phyloP scores from a whole-genome alignment of 2,888 invertebrate species.

The Cerceris rybyensis region DNA sequence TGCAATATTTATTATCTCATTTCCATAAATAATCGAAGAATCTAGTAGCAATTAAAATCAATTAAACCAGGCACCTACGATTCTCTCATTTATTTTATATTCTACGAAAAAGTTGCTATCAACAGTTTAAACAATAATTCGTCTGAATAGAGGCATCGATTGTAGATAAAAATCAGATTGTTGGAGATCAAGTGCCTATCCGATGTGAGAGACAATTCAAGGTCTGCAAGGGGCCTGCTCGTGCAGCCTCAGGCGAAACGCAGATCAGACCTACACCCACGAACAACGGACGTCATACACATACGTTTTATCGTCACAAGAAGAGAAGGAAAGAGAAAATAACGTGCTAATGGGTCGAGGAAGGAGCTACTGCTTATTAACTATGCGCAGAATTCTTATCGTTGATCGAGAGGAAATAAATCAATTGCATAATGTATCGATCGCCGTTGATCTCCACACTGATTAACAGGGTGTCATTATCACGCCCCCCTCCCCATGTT shows the following conservation, averaged over 20 bases:
- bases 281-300: conserved; percentile 39
- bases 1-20: no score
- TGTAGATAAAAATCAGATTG: conserved; percentile 23
- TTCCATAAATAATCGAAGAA: no score
- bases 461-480: neutral
- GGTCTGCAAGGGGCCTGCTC: conserved; percentile 58
- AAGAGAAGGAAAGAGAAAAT: conserved; percentile 50
- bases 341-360: conserved; percentile 30
- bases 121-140: neutral
- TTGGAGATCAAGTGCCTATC: conserved; percentile 34
- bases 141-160: conserved; percentile 3
- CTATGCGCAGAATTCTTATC: conserved; percentile 37
- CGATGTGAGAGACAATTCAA: conserved; percentile 50
- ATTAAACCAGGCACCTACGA: no score
- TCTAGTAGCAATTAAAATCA: no score
- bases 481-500: neutral
- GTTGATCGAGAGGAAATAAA: conserved; percentile 29
- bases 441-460: neutral
- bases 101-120: neutral
- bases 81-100: no score
- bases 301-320: conserved; percentile 33
- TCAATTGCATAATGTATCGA: conserved; percentile 44
- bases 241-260: conserved; percentile 27
- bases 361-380: conserved; percentile 1
- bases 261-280: conserved; percentile 47